Conservation (phyloP, 2,113 vertebrate species). For the Etheostoma spectabile region DNA sequence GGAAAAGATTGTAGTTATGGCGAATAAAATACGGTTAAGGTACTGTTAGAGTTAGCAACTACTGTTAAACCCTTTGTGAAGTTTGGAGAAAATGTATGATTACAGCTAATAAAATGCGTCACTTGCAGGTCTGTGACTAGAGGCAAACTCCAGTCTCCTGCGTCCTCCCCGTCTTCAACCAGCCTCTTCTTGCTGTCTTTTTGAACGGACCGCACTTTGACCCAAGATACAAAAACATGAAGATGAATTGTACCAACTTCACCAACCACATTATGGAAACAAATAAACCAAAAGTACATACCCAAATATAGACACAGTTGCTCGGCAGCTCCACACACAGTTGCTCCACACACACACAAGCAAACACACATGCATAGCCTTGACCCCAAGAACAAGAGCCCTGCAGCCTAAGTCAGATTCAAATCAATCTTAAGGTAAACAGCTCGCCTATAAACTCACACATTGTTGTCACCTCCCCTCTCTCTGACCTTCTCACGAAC, state of each 20-base stretch:
- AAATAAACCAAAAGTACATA: slow-evolving; percentile 1
- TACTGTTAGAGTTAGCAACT: not conserved
- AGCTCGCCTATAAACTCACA: slow-evolving; percentile 39
- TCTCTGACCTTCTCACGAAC: slow-evolving; percentile 47
- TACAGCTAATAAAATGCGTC: not conserved
- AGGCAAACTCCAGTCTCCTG: not conserved
- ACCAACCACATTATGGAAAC: not conserved
- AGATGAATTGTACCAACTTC: not conserved
- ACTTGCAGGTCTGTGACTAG: not conserved
- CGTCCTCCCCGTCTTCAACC: not conserved
- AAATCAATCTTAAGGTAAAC: slow-evolving; percentile 51
- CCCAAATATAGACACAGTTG: not conserved
- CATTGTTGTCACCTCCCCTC: slow-evolving; percentile 21
- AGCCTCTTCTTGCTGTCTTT: not conserved
- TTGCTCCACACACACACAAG: slow-evolving; percentile 7
- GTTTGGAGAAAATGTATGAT: not conserved
- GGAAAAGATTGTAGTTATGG: not conserved
- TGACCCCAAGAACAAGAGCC: slow-evolving; percentile 54
- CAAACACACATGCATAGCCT: not conserved
- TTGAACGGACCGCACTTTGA: not conserved
- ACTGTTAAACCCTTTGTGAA: not conserved
- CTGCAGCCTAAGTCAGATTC: slow-evolving; percentile 28
- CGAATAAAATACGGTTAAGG: not conserved
- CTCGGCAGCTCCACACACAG: slow-evolving; percentile 7
- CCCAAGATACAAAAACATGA: not conserved